Evolutionary conservation across 2,113 vertebrate species (phyloP).

Genomic region (Heterochromis multidens): DNA sequence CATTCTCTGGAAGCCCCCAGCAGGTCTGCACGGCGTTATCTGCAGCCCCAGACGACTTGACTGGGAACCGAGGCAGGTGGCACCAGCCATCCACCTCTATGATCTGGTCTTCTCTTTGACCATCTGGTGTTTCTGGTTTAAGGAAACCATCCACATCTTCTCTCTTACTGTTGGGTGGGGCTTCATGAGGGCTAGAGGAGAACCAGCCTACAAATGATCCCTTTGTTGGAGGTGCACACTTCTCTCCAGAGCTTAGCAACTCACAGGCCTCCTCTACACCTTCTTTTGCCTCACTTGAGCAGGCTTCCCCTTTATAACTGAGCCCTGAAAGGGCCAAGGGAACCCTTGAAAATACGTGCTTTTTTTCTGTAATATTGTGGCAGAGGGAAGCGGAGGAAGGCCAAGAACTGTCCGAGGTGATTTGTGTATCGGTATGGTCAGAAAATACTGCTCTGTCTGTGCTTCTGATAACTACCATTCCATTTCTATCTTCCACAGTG

Average conservation of each 20-base stretch:
- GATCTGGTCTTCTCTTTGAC: constrained; percentile 54
- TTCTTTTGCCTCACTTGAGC: constrained; percentile 13
- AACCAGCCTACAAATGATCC: constrained; percentile 30
- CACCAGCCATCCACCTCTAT: constrained; percentile 77
- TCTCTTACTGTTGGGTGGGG: neutral
- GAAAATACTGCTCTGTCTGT: constrained; percentile 63
- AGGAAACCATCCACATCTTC: constrained; percentile 15
- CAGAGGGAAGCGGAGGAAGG: constrained; percentile 9
- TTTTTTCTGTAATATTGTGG: constrained; percentile 2
- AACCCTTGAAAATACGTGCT: neutral
- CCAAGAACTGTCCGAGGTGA: constrained; percentile 43
- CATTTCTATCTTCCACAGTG: constrained; percentile 51
- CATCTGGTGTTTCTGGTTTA: constrained; percentile 20
- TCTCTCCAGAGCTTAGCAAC: constrained; percentile 40
- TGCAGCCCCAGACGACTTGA: neutral
- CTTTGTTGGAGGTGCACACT: constrained; percentile 25
- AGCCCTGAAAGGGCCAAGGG: constrained; percentile 8
- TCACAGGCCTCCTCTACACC: constrained; percentile 48
- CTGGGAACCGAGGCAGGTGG: constrained; percentile 50
- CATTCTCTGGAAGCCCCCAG: constrained; percentile 81
- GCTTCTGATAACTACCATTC: constrained; percentile 54
- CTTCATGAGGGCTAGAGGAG: neutral
- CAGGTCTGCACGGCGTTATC: constrained; percentile 12
- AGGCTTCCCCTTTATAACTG: constrained; percentile 8
- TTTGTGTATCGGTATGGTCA: constrained; percentile 23